A percentile compares a stretch with the other conserved stretches of the same genome.
phyloP scores from a whole-genome alignment of 2,113 vertebrate species.

The Dicaeum eximium region DNA sequence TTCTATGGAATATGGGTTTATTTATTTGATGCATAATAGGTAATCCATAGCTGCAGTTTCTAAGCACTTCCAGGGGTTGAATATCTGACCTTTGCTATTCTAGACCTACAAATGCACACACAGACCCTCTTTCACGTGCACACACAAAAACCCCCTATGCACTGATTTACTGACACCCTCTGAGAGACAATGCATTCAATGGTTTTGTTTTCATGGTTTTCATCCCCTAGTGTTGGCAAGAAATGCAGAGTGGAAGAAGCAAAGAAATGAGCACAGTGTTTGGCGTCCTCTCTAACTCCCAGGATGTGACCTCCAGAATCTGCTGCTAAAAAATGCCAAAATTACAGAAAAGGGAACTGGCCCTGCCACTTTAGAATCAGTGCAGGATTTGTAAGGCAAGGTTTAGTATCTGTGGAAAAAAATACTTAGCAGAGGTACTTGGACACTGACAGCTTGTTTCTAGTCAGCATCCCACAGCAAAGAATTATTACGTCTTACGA shows the following conservation, averaged over 20 bases:
- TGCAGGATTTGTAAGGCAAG: neutral
- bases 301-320: neutral
- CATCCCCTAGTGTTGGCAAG: neutral
- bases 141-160: accelerated
- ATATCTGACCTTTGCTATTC: neutral
- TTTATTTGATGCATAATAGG: neutral
- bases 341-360: neutral
- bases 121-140: accelerated
- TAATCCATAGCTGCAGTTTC: neutral
- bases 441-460: neutral
- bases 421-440: neutral
- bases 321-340: neutral
- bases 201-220: neutral
- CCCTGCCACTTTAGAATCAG: neutral
- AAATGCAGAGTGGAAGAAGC: neutral
- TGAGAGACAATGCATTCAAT: neutral
- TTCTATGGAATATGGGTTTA: neutral
- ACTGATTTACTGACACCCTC: neutral
- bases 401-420: neutral
- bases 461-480: conserved; percentile 32
- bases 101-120: neutral
- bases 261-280: neutral
- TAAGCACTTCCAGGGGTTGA: neutral
- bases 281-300: neutral
- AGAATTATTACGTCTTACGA: conserved; percentile 25